phyloP scores from a whole-genome alignment of 2,113 vertebrate species.

The Pseudorhombus dupliciocellatus region DNA sequence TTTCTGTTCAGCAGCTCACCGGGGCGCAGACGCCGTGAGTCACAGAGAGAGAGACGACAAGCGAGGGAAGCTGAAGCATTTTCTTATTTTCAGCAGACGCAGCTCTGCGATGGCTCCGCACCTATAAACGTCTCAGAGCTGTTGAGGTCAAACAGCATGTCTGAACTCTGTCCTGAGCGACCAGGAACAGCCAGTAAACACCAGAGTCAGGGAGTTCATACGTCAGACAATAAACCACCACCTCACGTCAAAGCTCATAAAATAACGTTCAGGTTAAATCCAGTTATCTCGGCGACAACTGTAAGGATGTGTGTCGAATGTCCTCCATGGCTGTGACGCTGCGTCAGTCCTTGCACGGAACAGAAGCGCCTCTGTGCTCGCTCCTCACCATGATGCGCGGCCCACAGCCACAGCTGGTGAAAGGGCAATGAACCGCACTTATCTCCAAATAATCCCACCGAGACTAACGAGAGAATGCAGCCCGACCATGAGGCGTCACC shows the following conservation, averaged over 20 bases:
- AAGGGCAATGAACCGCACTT: background rate
- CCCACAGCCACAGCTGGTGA: background rate
- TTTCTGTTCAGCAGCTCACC: slow-evolving; percentile 50
- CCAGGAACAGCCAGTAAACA: too few relatives aligned
- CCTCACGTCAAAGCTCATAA: too few relatives aligned
- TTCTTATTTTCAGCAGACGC: slow-evolving; percentile 4
- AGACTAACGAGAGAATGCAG: slow-evolving; percentile 17
- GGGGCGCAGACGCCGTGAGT: slow-evolving; percentile 48
- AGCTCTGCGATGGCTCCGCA: too few relatives aligned
- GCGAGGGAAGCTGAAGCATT: background rate
- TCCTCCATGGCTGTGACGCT: too few relatives aligned
- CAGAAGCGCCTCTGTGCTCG: background rate
- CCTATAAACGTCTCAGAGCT: background rate
- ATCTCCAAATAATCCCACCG: background rate
- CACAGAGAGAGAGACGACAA: slow-evolving; percentile 28
- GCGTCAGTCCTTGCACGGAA: background rate
- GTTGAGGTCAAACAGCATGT: background rate
- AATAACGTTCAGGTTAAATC: background rate
- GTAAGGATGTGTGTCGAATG: background rate
- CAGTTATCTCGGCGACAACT: background rate
- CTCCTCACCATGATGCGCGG: background rate
- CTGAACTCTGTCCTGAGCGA: too few relatives aligned
- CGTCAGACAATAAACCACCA: background rate
- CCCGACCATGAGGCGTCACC: background rate
- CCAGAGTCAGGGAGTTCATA: too few relatives aligned